Evolutionary conservation across 2,797 vertebrate genomes (phyloP).

Genomic region (Okamejei kenojei): DNA sequence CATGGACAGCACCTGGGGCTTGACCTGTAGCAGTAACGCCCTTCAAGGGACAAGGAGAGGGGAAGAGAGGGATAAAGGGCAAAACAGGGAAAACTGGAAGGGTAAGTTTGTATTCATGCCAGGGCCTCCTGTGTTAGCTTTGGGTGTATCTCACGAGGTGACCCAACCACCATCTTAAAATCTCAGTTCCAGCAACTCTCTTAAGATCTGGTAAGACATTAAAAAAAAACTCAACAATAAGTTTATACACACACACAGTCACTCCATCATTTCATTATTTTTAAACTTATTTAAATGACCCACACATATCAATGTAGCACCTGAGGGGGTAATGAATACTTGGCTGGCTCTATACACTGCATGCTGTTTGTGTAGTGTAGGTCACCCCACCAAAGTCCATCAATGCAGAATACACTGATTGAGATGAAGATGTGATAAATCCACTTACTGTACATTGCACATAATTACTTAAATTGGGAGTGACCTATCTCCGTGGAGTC

Average conservation of each 20-base stretch:
- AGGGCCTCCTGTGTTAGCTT: neutral
- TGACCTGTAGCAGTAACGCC: neutral
- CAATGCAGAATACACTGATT: neutral
- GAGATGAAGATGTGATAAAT: neutral
- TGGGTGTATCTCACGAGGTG: neutral
- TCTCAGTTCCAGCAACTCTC: neutral
- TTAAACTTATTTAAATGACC: neutral
- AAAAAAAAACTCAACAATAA: neutral
- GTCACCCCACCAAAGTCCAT: neutral
- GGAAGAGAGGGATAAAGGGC: neutral
- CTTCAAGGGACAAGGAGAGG: neutral
- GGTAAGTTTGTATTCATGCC: neutral
- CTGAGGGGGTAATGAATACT: constrained; percentile 14
- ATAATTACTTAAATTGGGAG: neutral
- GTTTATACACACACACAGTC: neutral
- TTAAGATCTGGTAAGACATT: neutral
- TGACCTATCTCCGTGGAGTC: neutral
- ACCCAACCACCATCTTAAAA: neutral
- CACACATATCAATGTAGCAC: constrained; percentile 6
- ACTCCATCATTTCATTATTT: neutral
- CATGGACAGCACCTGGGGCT: neutral
- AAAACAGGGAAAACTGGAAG: neutral
- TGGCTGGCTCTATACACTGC: neutral
- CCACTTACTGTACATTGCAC: neutral
- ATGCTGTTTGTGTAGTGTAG: neutral